Conservation (phyloP, 2,113 vertebrate species). For the Phodopus roborovskii region DNA sequence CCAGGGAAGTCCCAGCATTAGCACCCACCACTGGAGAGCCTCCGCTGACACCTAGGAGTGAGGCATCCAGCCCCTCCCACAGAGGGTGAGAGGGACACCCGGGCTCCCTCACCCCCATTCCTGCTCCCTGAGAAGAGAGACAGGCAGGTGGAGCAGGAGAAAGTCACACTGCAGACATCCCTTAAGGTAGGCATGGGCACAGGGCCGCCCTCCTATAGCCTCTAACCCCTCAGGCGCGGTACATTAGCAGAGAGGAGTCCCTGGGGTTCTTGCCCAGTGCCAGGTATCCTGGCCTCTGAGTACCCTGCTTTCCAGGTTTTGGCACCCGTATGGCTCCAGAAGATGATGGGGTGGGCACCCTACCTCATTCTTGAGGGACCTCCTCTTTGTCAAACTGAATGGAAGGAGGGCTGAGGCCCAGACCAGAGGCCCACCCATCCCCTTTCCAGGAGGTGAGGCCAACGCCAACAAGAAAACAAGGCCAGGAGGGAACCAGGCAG, state of each 20-base stretch:
- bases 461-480: neutral
- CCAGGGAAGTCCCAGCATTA: conserved; percentile 69
- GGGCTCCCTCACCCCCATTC: conserved; percentile 26
- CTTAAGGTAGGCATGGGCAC: neutral
- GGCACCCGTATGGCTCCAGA: neutral
- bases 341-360: no score
- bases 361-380: neutral
- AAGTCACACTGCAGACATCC: neutral
- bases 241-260: neutral
- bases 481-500: neutral
- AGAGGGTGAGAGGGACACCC: conserved; percentile 51
- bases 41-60: conserved; percentile 54
- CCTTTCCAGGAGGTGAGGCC: neutral
- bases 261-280: neutral
- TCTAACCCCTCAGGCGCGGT: neutral
- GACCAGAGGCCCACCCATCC: neutral
- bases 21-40: conserved; percentile 57
- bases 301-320: neutral
- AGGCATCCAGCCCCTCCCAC: conserved; percentile 43
- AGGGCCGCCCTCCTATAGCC: neutral
- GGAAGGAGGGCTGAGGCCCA: neutral
- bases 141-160: neutral
- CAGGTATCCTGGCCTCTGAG: neutral
- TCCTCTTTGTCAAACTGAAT: neutral
- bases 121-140: conserved; percentile 34